Evolutionary conservation across 2,797 vertebrate species (phyloP), one percentile per base, ranked within the genome.

Genomic region (Anomalospiza imberbis): DNA sequence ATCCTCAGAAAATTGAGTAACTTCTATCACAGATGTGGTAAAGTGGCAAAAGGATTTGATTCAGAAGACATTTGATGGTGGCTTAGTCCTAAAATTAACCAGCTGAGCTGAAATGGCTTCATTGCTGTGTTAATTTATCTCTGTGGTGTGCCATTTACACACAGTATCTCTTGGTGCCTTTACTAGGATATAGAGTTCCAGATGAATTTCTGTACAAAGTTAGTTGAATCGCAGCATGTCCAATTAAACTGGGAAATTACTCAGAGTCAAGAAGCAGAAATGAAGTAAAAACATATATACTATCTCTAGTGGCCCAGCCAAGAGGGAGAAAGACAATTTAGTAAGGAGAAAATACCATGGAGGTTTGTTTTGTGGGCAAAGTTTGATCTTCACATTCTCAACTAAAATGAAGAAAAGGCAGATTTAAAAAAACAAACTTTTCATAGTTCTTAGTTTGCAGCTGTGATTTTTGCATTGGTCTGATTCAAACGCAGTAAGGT

Each of bases 201-300:
- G 25, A 15, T 65, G n/a, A 28, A 42, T 55, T 77, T 73, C 61
- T 7, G 0, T 53, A 28, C 45, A 18, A 54, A 67, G 21, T 16
- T 45, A 38, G 7, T 26, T 61, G 36, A 74, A 29, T 86, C 4
- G 0, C 54, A 80, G 21, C 21, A 25, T 34, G 45, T 77, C 40
- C 38, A 85, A 3, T 71, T 74, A 36, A 74, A 71, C 14, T 63
- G 26, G 4, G 21, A 74, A 74, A 6, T 76, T 48, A 44, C 17
- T 81, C 36, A 72, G 65, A 61, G 42, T 51, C 32, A 61, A 48
- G 60, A 40, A 85, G 28, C 32, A 76, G 71, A 70, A 91, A 53
- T 0, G 0, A 73, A 83, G 18, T 67, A 53, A 44, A 60, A 48
- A 57, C 20, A 55, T 71, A 7, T 1, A 24, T 28, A 12, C 8